Evolutionary conservation across 1,140 invertebrate genomes (phyloP), one percentile per base, ranked within the genome.

Genomic region (Zaprionus lachaisei): DNA sequence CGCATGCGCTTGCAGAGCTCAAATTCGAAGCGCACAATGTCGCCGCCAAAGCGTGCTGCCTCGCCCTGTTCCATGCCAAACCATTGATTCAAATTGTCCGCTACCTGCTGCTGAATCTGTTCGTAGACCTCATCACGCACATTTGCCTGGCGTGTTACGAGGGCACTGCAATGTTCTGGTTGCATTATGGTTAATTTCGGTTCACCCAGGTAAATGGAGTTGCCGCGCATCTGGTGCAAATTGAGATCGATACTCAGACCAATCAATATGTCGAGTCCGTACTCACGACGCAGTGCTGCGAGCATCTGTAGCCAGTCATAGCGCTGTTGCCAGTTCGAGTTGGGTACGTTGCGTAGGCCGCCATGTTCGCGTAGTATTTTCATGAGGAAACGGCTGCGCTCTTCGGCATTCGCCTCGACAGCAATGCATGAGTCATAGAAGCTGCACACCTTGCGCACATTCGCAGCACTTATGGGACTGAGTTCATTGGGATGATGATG

Each of bases 341-440:
- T 78, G 9, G 71, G 64, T 1, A 92, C 58, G 1, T 65, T 74
- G 0, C 77, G 79, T 6, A 92, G 17, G 6, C 91, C 91, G 3
- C 85, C 79, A 38, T 90, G 64, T 7, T 83, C 71, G 6, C 65
- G 73, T 6, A 92, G 28, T 5, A 92, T 68, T 31, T 80, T 79
- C 47, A 78, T 69, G 1, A 92, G 57, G 28, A 90, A 91, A 0
- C 69, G 65, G 0, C 75, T 56, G 1, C 84, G 69, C 14, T 80
- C 74, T 1, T 4, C 24, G 0, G 72, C 74, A 26, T 71, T 80
- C 1, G 62, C 77, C 17, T 80, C 71, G 11, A 81, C 69, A 7
- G 97, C 95, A 94, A 97, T 95, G 93, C 97, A 98, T 2, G 97
- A 96, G 61, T 94, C 95, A 93, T 97, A 98, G 93, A 97, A 96